Conservation (phyloP, 2,888 invertebrate species). For the Cataglyphis albicans region DNA sequence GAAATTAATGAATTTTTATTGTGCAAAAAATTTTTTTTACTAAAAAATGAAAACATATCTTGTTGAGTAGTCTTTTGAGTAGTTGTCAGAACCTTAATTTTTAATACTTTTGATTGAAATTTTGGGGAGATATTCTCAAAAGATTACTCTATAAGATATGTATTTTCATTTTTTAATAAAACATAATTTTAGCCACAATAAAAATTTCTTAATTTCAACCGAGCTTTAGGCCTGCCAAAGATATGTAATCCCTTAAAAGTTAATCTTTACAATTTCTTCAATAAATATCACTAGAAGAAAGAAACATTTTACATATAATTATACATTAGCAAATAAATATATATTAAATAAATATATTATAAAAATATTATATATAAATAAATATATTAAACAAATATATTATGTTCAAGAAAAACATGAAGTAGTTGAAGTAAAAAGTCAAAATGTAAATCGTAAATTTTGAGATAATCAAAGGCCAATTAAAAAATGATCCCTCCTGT, state of each 20-base stretch:
- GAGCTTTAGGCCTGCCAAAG: too few relatives aligned
- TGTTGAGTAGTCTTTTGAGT: too few relatives aligned
- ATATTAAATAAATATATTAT: background rate
- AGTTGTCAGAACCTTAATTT: too few relatives aligned
- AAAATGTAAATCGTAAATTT: background rate
- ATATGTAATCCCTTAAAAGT: background rate
- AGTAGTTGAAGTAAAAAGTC: background rate
- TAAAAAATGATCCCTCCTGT: background rate
- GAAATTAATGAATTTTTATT: too few relatives aligned
- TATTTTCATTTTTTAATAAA: too few relatives aligned
- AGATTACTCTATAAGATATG: too few relatives aligned
- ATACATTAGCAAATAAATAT: background rate
- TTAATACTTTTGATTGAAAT: too few relatives aligned
- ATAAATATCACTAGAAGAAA: background rate
- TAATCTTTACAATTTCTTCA: background rate
- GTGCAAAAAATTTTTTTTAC: too few relatives aligned
- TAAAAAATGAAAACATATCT: too few relatives aligned
- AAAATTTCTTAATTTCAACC: too few relatives aligned
- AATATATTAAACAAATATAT: background rate
- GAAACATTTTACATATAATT: background rate
- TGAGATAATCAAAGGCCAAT: background rate
- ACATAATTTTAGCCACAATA: too few relatives aligned
- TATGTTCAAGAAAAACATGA: background rate
- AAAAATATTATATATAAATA: background rate
- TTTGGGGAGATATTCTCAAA: too few relatives aligned